Conservation (phyloP, 2,113 vertebrate species). For the Plestiodon gilberti region DNA sequence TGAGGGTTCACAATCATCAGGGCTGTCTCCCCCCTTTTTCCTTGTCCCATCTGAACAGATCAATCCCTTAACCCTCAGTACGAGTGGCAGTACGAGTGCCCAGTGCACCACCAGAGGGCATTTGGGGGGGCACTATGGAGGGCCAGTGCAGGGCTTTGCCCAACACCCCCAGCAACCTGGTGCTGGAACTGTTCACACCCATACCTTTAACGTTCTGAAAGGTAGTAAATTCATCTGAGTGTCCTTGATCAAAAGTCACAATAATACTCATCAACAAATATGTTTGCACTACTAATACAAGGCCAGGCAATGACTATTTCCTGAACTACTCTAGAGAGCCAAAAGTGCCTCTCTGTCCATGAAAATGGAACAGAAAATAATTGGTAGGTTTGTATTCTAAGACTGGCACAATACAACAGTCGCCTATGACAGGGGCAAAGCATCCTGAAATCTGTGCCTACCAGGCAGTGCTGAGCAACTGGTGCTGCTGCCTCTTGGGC, state of each 20-base stretch:
- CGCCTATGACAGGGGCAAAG: too few species aligned
- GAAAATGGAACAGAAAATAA: not conserved
- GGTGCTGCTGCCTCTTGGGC: not conserved
- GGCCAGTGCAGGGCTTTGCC: not conserved
- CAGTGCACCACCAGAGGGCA: too few species aligned
- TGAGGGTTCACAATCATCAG: too few species aligned
- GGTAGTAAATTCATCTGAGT: not conserved
- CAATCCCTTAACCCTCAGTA: not conserved
- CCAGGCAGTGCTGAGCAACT: not conserved
- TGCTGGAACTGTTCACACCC: not conserved
- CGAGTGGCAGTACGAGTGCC: not conserved
- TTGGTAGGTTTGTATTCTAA: not conserved
- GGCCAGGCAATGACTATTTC: not conserved
- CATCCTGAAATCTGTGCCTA: not conserved
- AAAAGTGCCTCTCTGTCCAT: not conserved
- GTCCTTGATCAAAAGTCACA: not conserved
- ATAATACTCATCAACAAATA: not conserved
- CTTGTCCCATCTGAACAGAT: not conserved
- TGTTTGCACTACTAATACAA: not conserved
- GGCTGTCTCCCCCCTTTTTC: too few species aligned
- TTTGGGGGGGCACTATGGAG: too few species aligned
- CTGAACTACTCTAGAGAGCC: not conserved
- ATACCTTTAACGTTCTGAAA: not conserved
- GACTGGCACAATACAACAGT: not conserved
- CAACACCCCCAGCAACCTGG: not conserved